Conservation (phyloP, 2,113 vertebrate species). For the Ochotona curzoniae region DNA sequence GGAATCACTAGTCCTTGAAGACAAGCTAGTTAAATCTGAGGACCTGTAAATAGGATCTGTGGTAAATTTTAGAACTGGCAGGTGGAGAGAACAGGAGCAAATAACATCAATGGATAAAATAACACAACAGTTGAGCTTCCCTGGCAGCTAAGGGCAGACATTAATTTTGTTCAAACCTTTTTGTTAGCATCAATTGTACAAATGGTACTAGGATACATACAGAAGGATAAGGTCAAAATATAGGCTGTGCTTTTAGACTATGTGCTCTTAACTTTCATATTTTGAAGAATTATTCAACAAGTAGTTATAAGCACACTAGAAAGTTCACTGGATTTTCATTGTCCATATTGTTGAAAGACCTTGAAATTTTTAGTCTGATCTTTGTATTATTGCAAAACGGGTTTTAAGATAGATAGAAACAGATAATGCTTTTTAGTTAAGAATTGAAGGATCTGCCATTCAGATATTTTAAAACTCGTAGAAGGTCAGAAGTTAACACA, state of each 20-base stretch:
- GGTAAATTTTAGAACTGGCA: background rate
- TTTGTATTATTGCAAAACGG: background rate
- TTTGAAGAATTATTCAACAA: background rate
- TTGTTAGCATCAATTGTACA: fast-evolving
- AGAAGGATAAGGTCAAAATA: background rate
- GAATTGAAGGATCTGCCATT: background rate
- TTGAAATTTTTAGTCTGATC: background rate
- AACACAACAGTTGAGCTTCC: background rate
- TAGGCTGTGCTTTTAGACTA: background rate
- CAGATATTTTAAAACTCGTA: background rate
- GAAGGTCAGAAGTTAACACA: background rate
- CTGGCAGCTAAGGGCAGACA: background rate
- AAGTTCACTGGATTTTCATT: background rate
- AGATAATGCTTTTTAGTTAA: background rate
- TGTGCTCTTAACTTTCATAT: background rate
- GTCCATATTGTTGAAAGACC: background rate
- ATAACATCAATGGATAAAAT: background rate
- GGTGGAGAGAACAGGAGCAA: no score
- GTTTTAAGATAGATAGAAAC: background rate
- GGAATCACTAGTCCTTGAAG: background rate
- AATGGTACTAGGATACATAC: background rate
- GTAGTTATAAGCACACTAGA: background rate
- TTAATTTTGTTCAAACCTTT: background rate
- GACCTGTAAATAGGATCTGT: background rate
- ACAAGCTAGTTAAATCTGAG: background rate